A percentile compares a stretch with the other conserved stretches of the same genome.
Evolutionary conservation across 2,888 invertebrate genomes (phyloP).

Genomic region (Eupithecia insigniata): DNA sequence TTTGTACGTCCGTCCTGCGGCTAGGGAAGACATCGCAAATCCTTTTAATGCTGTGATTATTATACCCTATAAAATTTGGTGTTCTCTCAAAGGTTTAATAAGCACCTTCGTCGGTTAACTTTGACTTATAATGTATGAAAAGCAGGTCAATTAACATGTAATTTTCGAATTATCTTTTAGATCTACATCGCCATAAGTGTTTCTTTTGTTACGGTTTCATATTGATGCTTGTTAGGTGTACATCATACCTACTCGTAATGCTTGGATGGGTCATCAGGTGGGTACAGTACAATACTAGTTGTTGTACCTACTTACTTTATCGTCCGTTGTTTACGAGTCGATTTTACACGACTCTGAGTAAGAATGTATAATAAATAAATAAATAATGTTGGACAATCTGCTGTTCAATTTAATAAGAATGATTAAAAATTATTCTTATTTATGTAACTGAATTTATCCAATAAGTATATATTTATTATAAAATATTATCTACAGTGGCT

Average conservation of each 20-base stretch:
- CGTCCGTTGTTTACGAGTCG: not conserved
- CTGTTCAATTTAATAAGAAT: no score
- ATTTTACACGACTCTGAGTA: not conserved
- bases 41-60: not conserved
- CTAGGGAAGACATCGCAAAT: not conserved
- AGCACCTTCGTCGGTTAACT: not conserved
- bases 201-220: not conserved
- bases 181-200: not conserved
- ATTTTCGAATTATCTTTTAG: not conserved
- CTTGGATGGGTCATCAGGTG: not conserved
- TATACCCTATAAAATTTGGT: not conserved
- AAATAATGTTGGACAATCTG: no score
- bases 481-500: no score
- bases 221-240: not conserved
- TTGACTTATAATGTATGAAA: not conserved
- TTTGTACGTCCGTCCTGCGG: not conserved
- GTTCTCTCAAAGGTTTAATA: not conserved
- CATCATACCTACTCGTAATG: not conserved
- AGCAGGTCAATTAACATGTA: slow-evolving; percentile 1
- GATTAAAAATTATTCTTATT: no score
- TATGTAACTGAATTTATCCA: no score
- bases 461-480: no score
- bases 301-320: not conserved
- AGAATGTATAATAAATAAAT: no score
- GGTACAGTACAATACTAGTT: not conserved